Conservation (phyloP, 1,140 invertebrate genomes). For the Lepidotrigona ventralis region DNA sequence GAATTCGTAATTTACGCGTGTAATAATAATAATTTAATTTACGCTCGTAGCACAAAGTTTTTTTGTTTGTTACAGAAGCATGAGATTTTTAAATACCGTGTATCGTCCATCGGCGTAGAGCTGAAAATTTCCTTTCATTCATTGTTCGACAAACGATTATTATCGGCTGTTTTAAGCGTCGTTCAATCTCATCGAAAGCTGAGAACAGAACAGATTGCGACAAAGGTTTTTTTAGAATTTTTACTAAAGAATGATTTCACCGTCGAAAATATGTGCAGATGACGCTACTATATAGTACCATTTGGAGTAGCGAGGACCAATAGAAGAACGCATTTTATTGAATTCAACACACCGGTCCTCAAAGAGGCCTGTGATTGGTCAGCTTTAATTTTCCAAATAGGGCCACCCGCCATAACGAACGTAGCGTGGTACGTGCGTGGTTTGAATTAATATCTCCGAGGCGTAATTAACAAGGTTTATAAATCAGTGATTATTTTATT, state of each 20-base stretch:
- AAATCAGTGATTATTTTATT: conserved; percentile 40
- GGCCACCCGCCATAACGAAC: conserved; percentile 70
- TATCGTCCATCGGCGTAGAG: not conserved
- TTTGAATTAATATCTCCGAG: conserved; percentile 63
- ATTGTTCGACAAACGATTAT: not conserved
- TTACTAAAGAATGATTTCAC: conserved; percentile 16
- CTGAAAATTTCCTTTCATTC: not conserved
- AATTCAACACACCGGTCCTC: not conserved
- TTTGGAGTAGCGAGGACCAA: conserved; percentile 56
- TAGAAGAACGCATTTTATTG: conserved; percentile 31
- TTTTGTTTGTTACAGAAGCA: conserved; percentile 1
- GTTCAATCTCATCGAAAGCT: not conserved
- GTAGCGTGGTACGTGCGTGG: conserved; percentile 61
- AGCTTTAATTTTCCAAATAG: not conserved
- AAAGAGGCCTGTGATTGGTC: conserved; percentile 38
- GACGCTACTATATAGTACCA: conserved; percentile 47
- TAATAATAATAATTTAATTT: not conserved
- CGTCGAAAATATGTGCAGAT: conserved; percentile 50
- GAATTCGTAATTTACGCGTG: not conserved
- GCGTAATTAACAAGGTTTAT: conserved; percentile 36
- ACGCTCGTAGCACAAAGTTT: not conserved
- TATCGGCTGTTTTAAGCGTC: conserved; percentile 22
- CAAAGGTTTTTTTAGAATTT: conserved; percentile 42
- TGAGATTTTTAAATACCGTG: not conserved
- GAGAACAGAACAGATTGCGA: conserved; percentile 1